Evolutionary conservation across 1,140 invertebrate species (phyloP), one percentile per base, ranked within the genome.

Genomic region (Bombus soroeensis): DNA sequence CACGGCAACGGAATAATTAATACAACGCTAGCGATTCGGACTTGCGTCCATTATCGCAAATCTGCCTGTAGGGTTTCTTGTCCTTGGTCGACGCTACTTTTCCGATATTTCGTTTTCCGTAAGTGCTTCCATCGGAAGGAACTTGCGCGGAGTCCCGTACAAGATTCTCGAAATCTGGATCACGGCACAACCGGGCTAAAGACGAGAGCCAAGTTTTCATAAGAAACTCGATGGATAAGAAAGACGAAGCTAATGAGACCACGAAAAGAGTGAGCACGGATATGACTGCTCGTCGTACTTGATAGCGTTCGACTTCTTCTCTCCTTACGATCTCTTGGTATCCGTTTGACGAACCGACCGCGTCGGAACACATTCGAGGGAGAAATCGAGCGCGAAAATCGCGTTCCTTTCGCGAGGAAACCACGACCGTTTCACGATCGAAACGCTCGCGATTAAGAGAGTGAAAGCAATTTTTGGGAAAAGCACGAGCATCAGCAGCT

Each of bases 1-100:
- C 78, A 25, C 25, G 64, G 15, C 53, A 12, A 4, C 28, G 70
- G 57, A 62, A 81, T 72, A 79, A 79, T 81, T 71, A 70, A 81
- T 57, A 75, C 73, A 18, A 12, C 22, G 41, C 32, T 3, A 2
- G 1, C 32, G 34, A 4, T 12, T 28, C 18, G n/a, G 25, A 10
- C 32, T 32, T 6, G 53, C 15, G 43, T 53, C 47, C 47, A 53
- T 53, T 53, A 53, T 53, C 47, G 6, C 47, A 53, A 53, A 53
- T 53, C 47, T 53, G 18, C 18, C 18, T 18, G 47, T 22, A 53
- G 18, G 22, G 47, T 53, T 53, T 53, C 47, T 22, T 53, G 18
- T 53, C 18, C 47, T 22, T 22, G 47, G 47, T 22, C 47, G 47
- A 53, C 5, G 32, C 39, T 43, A 1, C 41, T 32, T n/a, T 22